Conservation (phyloP, 1,140 invertebrate species). For the Eumeta japonica region DNA sequence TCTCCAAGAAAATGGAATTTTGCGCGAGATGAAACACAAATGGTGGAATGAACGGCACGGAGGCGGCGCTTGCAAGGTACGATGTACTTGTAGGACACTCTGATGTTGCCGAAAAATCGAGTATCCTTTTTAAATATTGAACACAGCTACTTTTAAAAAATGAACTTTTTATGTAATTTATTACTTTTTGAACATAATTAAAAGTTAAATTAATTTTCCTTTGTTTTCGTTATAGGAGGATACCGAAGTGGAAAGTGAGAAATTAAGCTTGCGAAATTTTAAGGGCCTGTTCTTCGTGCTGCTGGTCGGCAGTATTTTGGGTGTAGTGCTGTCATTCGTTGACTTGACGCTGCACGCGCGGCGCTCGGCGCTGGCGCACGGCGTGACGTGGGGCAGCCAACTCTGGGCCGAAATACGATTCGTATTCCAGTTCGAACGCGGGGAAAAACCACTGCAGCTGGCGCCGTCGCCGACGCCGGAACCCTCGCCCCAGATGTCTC, state of each 20-base stretch:
- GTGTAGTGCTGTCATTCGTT: constrained; percentile 32
- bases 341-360: constrained; percentile 36
- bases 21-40: constrained; percentile 77
- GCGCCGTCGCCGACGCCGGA: neutral
- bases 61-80: constrained; percentile 70
- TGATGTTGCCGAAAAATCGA: neutral
- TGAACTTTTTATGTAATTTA: neutral
- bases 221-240: constrained; percentile 22
- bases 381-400: constrained; percentile 15
- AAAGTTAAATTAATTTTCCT: too few species aligned
- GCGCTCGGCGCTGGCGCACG: constrained; percentile 19
- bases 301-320: constrained; percentile 59
- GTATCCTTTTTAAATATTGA: neutral
- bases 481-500: neutral
- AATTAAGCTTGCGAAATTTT: constrained; percentile 82
- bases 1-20: constrained; percentile 71
- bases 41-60: constrained; percentile 88
- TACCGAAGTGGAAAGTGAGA: constrained; percentile 23
- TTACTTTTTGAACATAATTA: neutral
- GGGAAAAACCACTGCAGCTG: constrained; percentile 29
- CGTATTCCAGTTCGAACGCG: constrained; percentile 38
- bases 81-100: constrained; percentile 7
- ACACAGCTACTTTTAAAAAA: too few species aligned
- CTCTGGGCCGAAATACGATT: constrained; percentile 36
- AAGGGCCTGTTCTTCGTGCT: constrained; percentile 92